A percentile compares a stretch with the other conserved stretches of the same genome.
phyloP scores from a whole-genome alignment of 2,113 vertebrate genomes.

The Rhinopomastus cyanomelas region DNA sequence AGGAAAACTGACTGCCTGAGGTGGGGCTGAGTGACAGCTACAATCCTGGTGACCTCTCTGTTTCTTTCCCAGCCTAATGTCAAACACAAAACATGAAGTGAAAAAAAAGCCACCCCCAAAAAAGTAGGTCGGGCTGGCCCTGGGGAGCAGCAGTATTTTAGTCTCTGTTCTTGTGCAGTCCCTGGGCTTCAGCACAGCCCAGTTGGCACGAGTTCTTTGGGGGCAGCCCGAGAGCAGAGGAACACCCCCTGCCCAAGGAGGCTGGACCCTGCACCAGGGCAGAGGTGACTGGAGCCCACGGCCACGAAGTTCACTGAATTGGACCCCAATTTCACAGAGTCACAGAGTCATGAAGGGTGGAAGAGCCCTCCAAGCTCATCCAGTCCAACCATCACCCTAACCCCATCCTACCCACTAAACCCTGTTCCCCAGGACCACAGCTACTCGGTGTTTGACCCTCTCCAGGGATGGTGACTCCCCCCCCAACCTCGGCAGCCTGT shows the following conservation, averaged over 20 bases:
- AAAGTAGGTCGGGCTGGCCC: background rate
- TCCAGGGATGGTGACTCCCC: too few relatives aligned
- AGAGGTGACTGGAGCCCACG: accelerated
- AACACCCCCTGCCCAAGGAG: background rate
- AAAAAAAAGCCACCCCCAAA: background rate
- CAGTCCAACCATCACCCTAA: too few relatives aligned
- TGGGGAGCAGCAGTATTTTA: background rate
- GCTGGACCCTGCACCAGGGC: accelerated
- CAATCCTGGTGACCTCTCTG: background rate
- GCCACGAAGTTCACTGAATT: accelerated
- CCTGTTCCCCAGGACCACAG: too few relatives aligned
- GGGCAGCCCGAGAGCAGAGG: background rate
- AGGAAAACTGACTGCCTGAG: accelerated
- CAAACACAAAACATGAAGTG: background rate
- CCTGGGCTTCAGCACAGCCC: background rate
- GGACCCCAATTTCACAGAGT: too few relatives aligned
- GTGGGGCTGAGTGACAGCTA: background rate
- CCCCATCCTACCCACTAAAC: too few relatives aligned
- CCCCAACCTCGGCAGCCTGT: too few relatives aligned
- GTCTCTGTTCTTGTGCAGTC: background rate
- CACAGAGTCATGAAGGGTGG: too few relatives aligned
- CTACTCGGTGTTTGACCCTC: too few relatives aligned
- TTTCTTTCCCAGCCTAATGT: background rate
- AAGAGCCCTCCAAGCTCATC: too few relatives aligned
- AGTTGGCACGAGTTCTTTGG: background rate